phyloP scores from a whole-genome alignment of 2,888 invertebrate species.

The Lypha dubia region DNA sequence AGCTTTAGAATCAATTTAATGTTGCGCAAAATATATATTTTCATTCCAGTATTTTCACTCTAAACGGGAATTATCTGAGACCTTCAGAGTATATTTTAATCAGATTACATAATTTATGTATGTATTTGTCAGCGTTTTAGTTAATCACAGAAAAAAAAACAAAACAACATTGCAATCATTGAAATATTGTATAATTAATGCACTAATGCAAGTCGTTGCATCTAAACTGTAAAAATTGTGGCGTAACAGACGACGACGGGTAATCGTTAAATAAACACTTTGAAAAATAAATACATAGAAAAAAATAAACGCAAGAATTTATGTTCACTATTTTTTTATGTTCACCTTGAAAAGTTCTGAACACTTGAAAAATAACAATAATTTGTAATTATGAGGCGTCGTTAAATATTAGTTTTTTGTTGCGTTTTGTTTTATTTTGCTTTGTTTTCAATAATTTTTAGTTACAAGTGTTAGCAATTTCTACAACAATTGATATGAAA shows the following conservation, averaged over 20 bases:
- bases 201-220: conserved; percentile 21
- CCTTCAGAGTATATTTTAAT: too few species aligned
- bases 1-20: too few species aligned
- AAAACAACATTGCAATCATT: not conserved
- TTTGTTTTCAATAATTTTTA: conserved; percentile 14
- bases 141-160: too few species aligned
- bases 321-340: conserved; percentile 49
- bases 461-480: conserved; percentile 10
- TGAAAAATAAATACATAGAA: conserved; percentile 36
- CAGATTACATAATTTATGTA: not conserved
- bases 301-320: conserved; percentile 42
- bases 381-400: conserved; percentile 67
- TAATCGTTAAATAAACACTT: conserved; percentile 57
- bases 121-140: not conserved
- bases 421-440: not conserved
- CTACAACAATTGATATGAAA: conserved; percentile 24
- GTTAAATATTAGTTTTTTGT: conserved; percentile 46
- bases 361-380: conserved; percentile 67
- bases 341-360: conserved; percentile 63
- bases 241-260: conserved; percentile 29
- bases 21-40: too few species aligned
- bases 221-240: conserved; percentile 38
- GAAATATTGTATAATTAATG: conserved; percentile 7
- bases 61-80: too few species aligned
- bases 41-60: too few species aligned